Conservation (phyloP, 1,140 invertebrate species). For the Drosophila funebris region DNA sequence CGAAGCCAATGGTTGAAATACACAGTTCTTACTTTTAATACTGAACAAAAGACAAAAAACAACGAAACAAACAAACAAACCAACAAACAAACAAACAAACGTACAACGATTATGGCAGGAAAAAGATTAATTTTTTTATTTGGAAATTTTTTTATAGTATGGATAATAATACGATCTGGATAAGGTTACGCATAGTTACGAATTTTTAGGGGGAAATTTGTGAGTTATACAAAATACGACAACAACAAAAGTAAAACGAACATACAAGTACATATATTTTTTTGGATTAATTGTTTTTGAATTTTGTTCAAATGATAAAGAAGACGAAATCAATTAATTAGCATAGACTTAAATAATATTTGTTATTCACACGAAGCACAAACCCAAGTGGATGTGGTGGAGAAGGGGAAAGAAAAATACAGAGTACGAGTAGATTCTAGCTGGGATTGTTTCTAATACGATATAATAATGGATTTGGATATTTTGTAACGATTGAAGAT, state of each 20-base stretch:
- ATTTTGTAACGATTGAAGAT: background rate
- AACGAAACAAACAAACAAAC: conserved; percentile 69
- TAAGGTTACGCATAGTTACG: conserved; percentile 32
- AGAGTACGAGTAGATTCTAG: conserved; percentile 4
- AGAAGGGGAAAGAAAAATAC: background rate
- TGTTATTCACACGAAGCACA: conserved; percentile 15
- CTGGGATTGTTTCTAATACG: background rate
- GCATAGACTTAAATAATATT: conserved; percentile 25
- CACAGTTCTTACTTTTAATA: conserved; percentile 72
- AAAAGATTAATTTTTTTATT: conserved; percentile 32
- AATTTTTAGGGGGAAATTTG: conserved; percentile 30
- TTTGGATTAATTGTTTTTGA: conserved; percentile 40
- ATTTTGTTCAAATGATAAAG: conserved; percentile 49
- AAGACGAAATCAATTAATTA: conserved; percentile 8
- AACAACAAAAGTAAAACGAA: conserved; percentile 30
- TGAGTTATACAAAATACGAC: conserved; percentile 41
- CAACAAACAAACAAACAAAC: conserved; percentile 70
- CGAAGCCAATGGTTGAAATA: conserved; percentile 74
- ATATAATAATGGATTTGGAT: background rate
- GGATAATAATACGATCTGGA: conserved; percentile 40
- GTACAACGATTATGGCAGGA: conserved; percentile 75
- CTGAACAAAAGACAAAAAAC: conserved; percentile 56
- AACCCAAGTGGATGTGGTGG: conserved; percentile 21
- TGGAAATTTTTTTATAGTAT: background rate
- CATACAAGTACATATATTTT: conserved; percentile 27